phyloP scores from a whole-genome alignment of 2,797 vertebrate species.

The Sebastiscus albofasciatus region DNA sequence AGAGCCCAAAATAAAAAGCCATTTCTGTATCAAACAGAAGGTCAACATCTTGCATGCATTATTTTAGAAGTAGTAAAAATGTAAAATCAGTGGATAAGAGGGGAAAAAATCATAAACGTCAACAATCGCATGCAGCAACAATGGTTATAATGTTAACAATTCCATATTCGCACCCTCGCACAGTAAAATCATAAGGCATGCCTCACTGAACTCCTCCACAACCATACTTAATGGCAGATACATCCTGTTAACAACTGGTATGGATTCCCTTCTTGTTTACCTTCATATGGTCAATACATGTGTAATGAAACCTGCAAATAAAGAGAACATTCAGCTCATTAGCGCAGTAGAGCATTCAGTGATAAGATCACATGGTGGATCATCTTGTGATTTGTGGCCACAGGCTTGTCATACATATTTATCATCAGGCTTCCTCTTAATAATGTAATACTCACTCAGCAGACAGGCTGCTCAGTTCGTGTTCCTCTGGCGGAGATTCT shows the following conservation, averaged over 20 bases:
- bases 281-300: constrained; percentile 83
- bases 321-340: constrained; percentile 32
- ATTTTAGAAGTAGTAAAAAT: constrained; percentile 74
- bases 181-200: constrained; percentile 96
- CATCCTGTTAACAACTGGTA: constrained; percentile 65
- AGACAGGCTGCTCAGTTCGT: constrained; percentile 89
- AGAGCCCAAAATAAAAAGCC: constrained; percentile 50
- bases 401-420: constrained; percentile 30
- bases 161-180: constrained; percentile 83
- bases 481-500: constrained; percentile 99
- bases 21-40: constrained; percentile 78
- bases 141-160: constrained; percentile 86
- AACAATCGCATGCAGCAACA: constrained; percentile 95
- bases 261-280: constrained; percentile 75
- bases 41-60: constrained; percentile 84
- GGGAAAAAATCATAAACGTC: constrained; percentile 75
- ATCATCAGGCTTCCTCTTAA: constrained; percentile 31
- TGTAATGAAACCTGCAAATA: constrained; percentile 72
- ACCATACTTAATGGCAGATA: constrained; percentile 69
- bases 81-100: constrained; percentile 60
- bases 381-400: constrained; percentile 28
- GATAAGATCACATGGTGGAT: neutral
- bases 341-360: neutral
- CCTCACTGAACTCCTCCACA: constrained; percentile 80
- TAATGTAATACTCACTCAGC: constrained; percentile 78